Percentiles rank a stretch among this genome's conserved stretches.
Evolutionary conservation across 2,888 invertebrate species (phyloP).

Genomic region (Lamproptera curius): DNA sequence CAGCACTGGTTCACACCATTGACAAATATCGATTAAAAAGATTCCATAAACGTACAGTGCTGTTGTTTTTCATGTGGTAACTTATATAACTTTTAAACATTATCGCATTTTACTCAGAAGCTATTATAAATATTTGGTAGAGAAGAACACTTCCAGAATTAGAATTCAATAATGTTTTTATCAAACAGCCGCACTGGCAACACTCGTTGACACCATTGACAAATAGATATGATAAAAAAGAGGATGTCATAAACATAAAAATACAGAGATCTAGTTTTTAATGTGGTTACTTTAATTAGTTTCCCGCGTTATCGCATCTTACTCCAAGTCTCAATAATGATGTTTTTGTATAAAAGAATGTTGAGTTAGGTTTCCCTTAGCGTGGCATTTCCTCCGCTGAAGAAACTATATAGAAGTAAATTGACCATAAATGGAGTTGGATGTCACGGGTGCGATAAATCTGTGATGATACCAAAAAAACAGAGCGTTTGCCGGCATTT

Average conservation of each 20-base stretch:
- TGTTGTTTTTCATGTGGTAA: too few species aligned
- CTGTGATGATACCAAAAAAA: constrained; percentile 55
- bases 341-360: constrained; percentile 23
- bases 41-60: too few species aligned
- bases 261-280: neutral
- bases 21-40: constrained; percentile 11
- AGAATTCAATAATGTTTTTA: neutral
- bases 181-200: constrained; percentile 2
- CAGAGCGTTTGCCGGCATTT: too few species aligned
- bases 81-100: too few species aligned
- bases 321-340: neutral
- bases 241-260: constrained; percentile 4
- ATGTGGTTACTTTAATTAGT: too few species aligned
- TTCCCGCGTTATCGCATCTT: too few species aligned
- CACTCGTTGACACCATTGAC: neutral
- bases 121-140: too few species aligned
- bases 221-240: constrained; percentile 11
- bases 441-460: constrained; percentile 58
- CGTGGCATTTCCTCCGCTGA: constrained; percentile 38
- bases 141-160: constrained; percentile 5
- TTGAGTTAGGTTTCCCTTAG: constrained; percentile 35
- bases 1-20: neutral
- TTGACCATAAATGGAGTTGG: constrained; percentile 52
- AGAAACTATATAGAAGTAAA: constrained; percentile 39
- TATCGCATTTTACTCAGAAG: too few species aligned